Conservation (phyloP, 2,888 invertebrate genomes). For the Eustalomyia histrio region DNA sequence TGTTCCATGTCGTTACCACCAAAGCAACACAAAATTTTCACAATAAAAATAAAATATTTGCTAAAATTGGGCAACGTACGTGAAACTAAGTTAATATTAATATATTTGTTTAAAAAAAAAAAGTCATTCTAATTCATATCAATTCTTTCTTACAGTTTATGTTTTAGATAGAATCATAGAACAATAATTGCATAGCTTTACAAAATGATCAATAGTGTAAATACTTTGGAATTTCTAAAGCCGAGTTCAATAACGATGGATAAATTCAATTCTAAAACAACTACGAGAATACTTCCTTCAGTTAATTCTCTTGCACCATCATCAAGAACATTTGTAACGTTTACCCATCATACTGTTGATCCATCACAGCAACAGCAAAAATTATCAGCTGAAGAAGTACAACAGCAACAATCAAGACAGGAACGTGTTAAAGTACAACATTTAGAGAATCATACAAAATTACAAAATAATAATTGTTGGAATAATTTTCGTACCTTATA, state of each 20-base stretch:
- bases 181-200: constrained; percentile 8
- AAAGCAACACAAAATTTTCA: no score
- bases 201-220: constrained; percentile 68
- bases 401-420: constrained; percentile 22
- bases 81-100: no score
- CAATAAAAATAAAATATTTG: no score
- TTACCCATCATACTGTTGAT: constrained; percentile 27
- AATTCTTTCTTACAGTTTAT: constrained; percentile 54
- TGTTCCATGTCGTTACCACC: no score
- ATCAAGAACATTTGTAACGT: constrained; percentile 39
- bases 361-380: constrained; percentile 19
- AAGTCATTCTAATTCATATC: no score
- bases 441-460: constrained; percentile 63
- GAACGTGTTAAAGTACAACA: constrained; percentile 67
- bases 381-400: constrained; percentile 6
- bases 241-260: constrained; percentile 61
- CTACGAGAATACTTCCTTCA: constrained; percentile 62
- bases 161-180: constrained; percentile 39
- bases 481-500: constrained; percentile 64
- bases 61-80: no score
- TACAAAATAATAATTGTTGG: constrained; percentile 68
- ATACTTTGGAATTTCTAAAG: constrained; percentile 64
- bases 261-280: constrained; percentile 61
- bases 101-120: no score
- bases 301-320: constrained; percentile 31